Conservation (phyloP, 2,797 vertebrate species). For the Carduelis carduelis region DNA sequence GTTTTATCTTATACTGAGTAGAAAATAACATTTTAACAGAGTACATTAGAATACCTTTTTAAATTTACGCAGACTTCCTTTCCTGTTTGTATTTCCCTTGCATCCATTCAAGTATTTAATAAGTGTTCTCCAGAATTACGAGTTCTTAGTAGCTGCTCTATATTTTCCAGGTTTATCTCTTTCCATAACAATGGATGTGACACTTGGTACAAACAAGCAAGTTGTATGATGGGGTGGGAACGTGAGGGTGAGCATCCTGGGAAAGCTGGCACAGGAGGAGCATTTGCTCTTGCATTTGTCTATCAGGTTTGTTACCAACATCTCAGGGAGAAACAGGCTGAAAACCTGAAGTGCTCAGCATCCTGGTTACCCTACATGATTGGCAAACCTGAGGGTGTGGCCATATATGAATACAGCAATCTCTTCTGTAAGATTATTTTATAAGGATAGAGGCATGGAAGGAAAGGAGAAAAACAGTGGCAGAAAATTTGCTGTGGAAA, state of each 20-base stretch:
- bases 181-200: rapidly evolving
- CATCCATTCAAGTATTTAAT: neutral
- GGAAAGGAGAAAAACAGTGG: neutral
- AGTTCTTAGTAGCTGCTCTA: neutral
- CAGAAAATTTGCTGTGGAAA: neutral
- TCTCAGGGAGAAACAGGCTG: neutral
- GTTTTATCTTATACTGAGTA: neutral
- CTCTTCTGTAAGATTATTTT: neutral
- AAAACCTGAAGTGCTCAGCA: neutral
- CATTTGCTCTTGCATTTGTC: neutral
- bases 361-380: neutral
- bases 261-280: neutral
- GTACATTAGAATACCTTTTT: neutral
- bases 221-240: neutral
- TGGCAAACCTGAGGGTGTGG: neutral
- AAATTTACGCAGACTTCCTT: neutral
- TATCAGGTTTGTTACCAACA: neutral
- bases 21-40: neutral
- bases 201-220: neutral
- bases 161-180: neutral
- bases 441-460: neutral
- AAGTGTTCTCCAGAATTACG: neutral
- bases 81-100: neutral
- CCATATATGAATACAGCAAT: neutral
- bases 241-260: neutral